phyloP scores from a whole-genome alignment of 2,797 vertebrate species.

The Chrosomus eos region DNA sequence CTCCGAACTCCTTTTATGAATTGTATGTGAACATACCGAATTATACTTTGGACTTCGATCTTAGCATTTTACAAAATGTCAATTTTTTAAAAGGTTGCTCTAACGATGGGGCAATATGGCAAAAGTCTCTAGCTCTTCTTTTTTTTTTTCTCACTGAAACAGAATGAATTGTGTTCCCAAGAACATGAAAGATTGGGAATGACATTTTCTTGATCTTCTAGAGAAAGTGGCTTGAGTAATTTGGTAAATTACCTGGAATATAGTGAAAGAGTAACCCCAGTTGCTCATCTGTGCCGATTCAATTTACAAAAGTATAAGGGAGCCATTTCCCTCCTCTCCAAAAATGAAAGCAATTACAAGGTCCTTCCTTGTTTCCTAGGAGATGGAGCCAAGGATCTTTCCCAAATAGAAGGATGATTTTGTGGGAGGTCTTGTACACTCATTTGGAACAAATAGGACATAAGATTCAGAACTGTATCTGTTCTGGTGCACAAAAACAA shows the following conservation, averaged over 20 bases:
- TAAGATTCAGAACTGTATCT: not conserved
- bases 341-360: slow-evolving; percentile 64
- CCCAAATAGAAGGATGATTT: slow-evolving; percentile 26
- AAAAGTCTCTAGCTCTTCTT: slow-evolving; percentile 53
- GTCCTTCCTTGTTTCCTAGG: slow-evolving; percentile 56
- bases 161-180: slow-evolving; percentile 52
- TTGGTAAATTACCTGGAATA: slow-evolving; percentile 62
- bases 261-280: slow-evolving; percentile 52
- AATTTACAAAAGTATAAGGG: slow-evolving; percentile 59
- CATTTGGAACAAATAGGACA: not conserved
- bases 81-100: not conserved
- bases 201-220: slow-evolving; percentile 57
- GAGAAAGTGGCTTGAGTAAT: slow-evolving; percentile 59
- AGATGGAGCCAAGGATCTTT: slow-evolving; percentile 53
- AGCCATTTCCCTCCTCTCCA: slow-evolving; percentile 46
- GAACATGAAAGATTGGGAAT: slow-evolving; percentile 47
- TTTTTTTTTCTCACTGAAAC: slow-evolving; percentile 43
- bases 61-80: slow-evolving; percentile 40
- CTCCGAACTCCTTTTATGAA: not conserved
- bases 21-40: not conserved
- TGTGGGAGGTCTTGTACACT: slow-evolving; percentile 6
- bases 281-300: slow-evolving; percentile 59
- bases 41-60: slow-evolving; percentile 20
- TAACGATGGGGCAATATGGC: slow-evolving; percentile 8
- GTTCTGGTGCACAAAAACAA: not conserved